Evolutionary conservation across 2,113 vertebrate genomes (phyloP), one percentile per base, ranked within the genome.

Genomic region (Syngnathoides biaculeatus): DNA sequence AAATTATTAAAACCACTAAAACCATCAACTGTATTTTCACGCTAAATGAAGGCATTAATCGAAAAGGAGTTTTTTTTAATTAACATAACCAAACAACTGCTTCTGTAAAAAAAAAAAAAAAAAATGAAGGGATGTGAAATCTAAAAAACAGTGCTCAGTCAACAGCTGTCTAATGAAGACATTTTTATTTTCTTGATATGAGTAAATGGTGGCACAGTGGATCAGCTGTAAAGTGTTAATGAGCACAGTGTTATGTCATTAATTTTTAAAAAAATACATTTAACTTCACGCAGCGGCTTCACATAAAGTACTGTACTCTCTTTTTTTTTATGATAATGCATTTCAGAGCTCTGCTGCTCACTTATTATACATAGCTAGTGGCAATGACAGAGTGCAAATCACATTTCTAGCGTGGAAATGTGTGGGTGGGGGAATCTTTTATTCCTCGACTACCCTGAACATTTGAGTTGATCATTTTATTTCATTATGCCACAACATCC

Each of bases 321-420:
- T 56, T 27, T 56, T n/a, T n/a, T 5, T 75, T 75, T 72, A 83
- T 76, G 78, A 61, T 78, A 71, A 79, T 86, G 68, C 52, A 40
- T 67, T 78, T 74, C 52, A 39, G 42, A 84, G 66, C 65, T 74
- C 50, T 64, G 42, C 69, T 19, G 52, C 72, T 79, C 72, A 74
- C 68, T 73, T 79, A 81, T 79, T 79, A 79, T 78, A 76, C 60
- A 19, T 24, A 64, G 76, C 72, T 38, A 30, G 72, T 63, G 73
- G 71, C 78, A 74, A 84, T 67, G 66, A 71, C 69, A 50, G 64
- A 74, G 56, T 72, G 77, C 78, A 84, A 84, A 86, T 88, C 80
- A 73, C 72, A 84, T 83, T 74, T 79, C 74, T 58, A 64, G 64
- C 35, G 67, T 48, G 42, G 45, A 68, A 67, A 68, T 35, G 72